Conservation (phyloP, 2,888 invertebrate species). For the Latrodectus hesperus region DNA sequence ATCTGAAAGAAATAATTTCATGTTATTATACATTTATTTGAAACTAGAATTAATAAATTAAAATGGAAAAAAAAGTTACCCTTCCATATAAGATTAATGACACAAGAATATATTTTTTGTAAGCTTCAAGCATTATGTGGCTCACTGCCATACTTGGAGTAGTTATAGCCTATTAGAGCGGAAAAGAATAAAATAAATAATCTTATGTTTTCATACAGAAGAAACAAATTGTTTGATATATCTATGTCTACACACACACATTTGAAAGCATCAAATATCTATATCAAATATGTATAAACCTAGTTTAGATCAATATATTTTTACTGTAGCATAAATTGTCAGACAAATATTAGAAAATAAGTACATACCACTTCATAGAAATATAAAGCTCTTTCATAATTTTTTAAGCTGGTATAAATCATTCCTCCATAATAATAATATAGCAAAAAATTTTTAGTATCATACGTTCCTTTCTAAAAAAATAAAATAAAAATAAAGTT, state of each 20-base stretch:
- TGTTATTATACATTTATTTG: background rate
- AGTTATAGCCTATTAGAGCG: conserved; percentile 82
- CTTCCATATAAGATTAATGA: conserved; percentile 94
- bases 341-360: no score
- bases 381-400: conserved; percentile 92
- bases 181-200: background rate
- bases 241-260: background rate
- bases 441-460: conserved; percentile 90
- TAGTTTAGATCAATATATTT: no score
- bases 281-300: no score
- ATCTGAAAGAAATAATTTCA: conserved; percentile 75
- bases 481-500: background rate
- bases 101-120: conserved; percentile 95
- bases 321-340: no score
- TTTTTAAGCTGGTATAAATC: conserved; percentile 95
- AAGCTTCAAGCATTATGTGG: conserved; percentile 97
- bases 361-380: conserved; percentile 88
- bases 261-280: background rate
- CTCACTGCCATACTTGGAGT: conserved; percentile 96
- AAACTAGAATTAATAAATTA: background rate
- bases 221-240: background rate
- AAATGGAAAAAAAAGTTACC: conserved; percentile 76
- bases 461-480: conserved; percentile 84
- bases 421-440: conserved; percentile 99
- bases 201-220: background rate